Evolutionary conservation across 1,140 invertebrate genomes (phyloP), one percentile per base, ranked within the genome.

Genomic region (Meloidogyne floridensis): DNA sequence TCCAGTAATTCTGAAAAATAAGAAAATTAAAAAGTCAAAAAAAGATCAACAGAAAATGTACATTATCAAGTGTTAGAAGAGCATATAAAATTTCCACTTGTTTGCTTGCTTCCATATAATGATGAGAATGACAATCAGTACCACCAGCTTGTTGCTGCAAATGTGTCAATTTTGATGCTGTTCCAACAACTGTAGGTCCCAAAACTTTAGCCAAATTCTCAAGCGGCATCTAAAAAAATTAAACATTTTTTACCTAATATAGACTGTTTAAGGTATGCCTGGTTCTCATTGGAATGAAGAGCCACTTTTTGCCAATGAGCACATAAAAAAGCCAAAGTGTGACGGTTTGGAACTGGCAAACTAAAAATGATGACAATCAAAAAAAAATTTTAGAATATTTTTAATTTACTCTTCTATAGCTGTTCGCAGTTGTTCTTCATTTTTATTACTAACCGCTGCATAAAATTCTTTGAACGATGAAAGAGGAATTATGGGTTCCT

Each of bases 251-350:
- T 54, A 11, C 53, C 10, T 10, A 54, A n/a, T 65, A 3, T n/a
- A 65, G n/a, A 18, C n/a, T n/a, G 3, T n/a, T n/a, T 65, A 59
- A 65, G n/a, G 32, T 32, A 32, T 32, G 83, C 84, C 69, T 83
- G 75, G 72, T 83, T 83, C 7, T 18, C 32, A 20, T 43, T 18
- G 15, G 80, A 51, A 77, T 81, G 51, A 32, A 47, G 59, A 4
- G 85, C 84, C 47, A 87, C 86, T 70, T 83, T 93, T 90, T 95
- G 94, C 69, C 96, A 92, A 91, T 97, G 95, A 4, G 95, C 89
- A 65, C 95, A 93, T 3, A 97, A 88, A 87, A 93, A 96, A 2
- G 95, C 94, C 42, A 97, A 89, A 1, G 95, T 96, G 87, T 97
- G 95, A 51, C 94, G 92, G 90, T 97, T 96, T 0, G 95, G 93